Percentiles rank a stretch among this genome's conserved stretches.
Evolutionary conservation across 2,888 invertebrate genomes (phyloP).

Genomic region (Lochmaea capreae): DNA sequence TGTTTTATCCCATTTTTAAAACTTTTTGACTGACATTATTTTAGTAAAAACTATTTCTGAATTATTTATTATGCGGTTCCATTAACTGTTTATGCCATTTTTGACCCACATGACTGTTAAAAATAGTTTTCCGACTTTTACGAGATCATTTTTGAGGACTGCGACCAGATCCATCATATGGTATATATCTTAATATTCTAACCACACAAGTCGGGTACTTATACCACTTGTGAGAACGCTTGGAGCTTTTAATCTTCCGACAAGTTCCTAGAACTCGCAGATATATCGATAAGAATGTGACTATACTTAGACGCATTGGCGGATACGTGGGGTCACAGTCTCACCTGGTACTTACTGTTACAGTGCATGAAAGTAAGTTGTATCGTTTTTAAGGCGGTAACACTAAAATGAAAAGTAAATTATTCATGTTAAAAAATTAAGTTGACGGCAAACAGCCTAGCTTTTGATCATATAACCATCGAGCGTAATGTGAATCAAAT

Average conservation of each 20-base stretch:
- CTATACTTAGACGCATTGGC: conserved; percentile 7
- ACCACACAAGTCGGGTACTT: conserved; percentile 36
- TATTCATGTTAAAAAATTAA: background rate
- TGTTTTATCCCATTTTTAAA: too few species aligned
- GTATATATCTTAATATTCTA: conserved; percentile 44
- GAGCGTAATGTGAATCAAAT: background rate
- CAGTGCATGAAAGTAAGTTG: background rate
- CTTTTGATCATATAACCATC: background rate
- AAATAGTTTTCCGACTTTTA: conserved; percentile 3
- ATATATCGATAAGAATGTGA: conserved; percentile 17
- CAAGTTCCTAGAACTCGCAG: conserved; percentile 32
- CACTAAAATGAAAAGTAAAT: background rate
- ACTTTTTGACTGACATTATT: too few species aligned
- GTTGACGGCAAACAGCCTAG: background rate
- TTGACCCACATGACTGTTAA: conserved; percentile 4
- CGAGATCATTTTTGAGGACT: conserved; percentile 12
- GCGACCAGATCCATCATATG: conserved; percentile 40
- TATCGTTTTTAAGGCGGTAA: background rate
- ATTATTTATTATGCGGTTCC: background rate
- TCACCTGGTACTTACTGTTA: background rate
- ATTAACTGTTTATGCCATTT: background rate
- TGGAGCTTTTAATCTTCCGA: conserved; percentile 26
- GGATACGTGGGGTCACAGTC: conserved; percentile 3
- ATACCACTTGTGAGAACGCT: conserved; percentile 29
- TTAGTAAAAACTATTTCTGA: too few species aligned